Conservation (phyloP, 2,888 invertebrate genomes). For the Priocnemis perturbator region DNA sequence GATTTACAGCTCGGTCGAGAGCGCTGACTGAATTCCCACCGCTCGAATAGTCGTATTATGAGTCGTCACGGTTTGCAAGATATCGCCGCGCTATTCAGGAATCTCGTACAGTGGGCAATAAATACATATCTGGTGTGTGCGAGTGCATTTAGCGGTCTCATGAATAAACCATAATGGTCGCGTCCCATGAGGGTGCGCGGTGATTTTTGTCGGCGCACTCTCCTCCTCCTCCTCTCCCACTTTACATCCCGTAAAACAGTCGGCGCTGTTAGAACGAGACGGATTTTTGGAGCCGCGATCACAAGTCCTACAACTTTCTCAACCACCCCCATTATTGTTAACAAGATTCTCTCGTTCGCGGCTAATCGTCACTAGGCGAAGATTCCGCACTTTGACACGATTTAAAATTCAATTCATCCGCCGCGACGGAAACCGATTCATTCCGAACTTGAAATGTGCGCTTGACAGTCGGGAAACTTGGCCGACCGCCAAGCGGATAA, state of each 20-base stretch:
- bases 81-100: conserved; percentile 31
- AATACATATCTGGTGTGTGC: conserved; percentile 49
- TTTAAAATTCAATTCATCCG: conserved; percentile 3
- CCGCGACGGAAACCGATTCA: neutral
- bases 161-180: conserved; percentile 59
- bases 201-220: conserved; percentile 54
- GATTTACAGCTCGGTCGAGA: too few relatives aligned
- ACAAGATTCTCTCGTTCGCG: too few relatives aligned
- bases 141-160: conserved; percentile 58
- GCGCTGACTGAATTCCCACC: too few relatives aligned
- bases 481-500: conserved; percentile 28
- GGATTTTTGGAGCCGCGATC: conserved; percentile 18
- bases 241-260: conserved; percentile 34
- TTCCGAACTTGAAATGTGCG: conserved; percentile 15
- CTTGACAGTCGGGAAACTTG: conserved; percentile 14
- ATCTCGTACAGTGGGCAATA: conserved; percentile 41
- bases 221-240: conserved; percentile 6
- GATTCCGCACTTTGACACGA: too few relatives aligned
- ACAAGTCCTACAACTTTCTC: too few relatives aligned
- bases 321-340: conserved; percentile 14
- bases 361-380: too few relatives aligned
- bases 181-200: conserved; percentile 39
- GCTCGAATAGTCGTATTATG: too few relatives aligned
- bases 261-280: conserved; percentile 16
- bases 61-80: conserved; percentile 37